Evolutionary conservation across 2,888 invertebrate species (phyloP).

Genomic region (Andricus quercusramuli): DNA sequence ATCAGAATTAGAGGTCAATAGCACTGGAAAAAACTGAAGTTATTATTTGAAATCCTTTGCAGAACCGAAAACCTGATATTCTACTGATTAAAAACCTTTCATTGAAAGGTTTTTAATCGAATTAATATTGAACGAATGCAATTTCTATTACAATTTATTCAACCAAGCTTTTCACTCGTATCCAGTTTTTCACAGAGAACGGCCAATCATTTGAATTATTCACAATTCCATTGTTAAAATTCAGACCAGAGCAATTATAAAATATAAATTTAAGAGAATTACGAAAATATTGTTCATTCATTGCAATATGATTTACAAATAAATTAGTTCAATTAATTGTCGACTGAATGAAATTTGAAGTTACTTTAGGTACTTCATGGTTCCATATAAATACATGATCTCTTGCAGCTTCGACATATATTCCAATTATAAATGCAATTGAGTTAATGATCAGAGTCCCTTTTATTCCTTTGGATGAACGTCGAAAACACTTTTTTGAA

Average conservation of each 20-base stretch:
- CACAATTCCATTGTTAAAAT: neutral
- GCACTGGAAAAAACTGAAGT: no score
- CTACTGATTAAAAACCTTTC: neutral
- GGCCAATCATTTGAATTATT: neutral
- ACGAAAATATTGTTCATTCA: neutral
- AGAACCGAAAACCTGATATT: neutral
- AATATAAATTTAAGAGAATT: neutral
- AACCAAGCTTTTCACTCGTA: neutral
- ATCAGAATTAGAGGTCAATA: no score
- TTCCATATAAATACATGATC: neutral
- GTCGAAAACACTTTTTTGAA: conserved; percentile 7
- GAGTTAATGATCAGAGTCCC: neutral
- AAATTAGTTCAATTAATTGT: neutral
- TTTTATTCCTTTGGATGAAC: neutral
- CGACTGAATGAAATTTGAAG: neutral
- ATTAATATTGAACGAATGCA: neutral
- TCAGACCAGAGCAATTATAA: no score
- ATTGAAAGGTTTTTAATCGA: neutral
- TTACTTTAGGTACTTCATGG: neutral
- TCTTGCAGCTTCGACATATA: neutral
- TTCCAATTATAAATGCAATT: no score
- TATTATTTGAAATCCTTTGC: neutral
- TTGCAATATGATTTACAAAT: neutral
- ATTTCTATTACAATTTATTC: neutral
- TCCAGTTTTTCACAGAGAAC: neutral